Evolutionary conservation across 2,888 invertebrate species (phyloP).

Genomic region (Drosophila barbarae): DNA sequence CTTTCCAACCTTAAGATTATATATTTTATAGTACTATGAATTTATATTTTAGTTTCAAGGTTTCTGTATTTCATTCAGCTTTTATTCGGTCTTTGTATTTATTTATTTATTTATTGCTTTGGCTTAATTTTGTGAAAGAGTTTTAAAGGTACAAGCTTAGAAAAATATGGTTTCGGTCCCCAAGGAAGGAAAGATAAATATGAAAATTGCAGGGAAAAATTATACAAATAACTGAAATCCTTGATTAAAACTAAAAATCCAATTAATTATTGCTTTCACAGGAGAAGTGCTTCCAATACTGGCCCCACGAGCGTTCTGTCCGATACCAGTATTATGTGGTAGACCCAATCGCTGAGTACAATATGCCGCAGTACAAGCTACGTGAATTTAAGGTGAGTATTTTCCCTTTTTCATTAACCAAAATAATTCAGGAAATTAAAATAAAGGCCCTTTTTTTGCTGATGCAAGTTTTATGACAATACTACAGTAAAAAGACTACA

Average conservation of each 20-base stretch:
- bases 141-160: too few relatives aligned
- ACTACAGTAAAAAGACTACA: neutral
- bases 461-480: neutral
- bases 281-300: constrained; percentile 99
- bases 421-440: neutral
- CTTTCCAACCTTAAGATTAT: too few relatives aligned
- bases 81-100: too few relatives aligned
- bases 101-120: too few relatives aligned
- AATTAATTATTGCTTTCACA: constrained; percentile 78
- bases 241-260: neutral
- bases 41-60: too few relatives aligned
- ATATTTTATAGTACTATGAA: too few relatives aligned
- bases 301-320: constrained; percentile 98
- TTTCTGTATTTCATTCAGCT: too few relatives aligned
- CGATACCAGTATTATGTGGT: constrained; percentile 99
- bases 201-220: too few relatives aligned
- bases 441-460: neutral
- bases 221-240: neutral
- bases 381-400: constrained; percentile 93
- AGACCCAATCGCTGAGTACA: constrained; percentile 99
- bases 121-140: too few relatives aligned
- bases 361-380: constrained; percentile 99
- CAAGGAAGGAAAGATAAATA: too few relatives aligned
- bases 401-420: neutral
- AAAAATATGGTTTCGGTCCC: too few relatives aligned